Conservation (phyloP, 1,140 invertebrate species). For the Atta texana region DNA sequence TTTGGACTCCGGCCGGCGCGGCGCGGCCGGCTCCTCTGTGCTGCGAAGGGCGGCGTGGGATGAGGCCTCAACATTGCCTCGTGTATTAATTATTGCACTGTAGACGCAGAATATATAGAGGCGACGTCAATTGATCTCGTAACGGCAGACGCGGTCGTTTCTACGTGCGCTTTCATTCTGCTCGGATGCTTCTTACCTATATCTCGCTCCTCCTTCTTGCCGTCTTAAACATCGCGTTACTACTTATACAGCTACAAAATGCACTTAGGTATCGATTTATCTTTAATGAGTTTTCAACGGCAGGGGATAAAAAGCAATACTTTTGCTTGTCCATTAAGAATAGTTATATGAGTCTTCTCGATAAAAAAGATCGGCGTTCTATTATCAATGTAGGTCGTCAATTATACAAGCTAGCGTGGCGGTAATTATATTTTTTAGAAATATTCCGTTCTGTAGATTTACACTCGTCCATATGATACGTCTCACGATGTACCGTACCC, state of each 20-base stretch:
- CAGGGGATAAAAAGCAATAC: constrained; percentile 10
- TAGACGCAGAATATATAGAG: constrained; percentile 18
- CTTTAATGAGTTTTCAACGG: constrained; percentile 35
- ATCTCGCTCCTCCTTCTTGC: neutral
- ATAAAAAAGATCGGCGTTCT: neutral
- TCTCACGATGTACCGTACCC: neutral
- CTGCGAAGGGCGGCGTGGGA: constrained; percentile 25
- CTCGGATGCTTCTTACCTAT: neutral
- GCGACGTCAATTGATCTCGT: constrained; percentile 46
- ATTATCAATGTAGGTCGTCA: constrained; percentile 22
- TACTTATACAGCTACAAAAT: neutral
- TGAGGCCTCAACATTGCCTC: neutral
- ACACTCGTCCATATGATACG: neutral
- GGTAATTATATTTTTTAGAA: constrained; percentile 17
- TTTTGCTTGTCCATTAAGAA: constrained; percentile 23
- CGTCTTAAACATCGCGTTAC: neutral
- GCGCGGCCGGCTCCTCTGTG: neutral
- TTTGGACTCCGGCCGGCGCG: constrained; percentile 12
- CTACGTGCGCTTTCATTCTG: constrained; percentile 20
- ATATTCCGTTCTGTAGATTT: neutral
- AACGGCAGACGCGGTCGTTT: constrained; percentile 12
- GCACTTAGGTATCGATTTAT: constrained; percentile 16
- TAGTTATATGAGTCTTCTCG: neutral
- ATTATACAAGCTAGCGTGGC: neutral
- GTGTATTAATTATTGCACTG: constrained; percentile 48